Conservation (phyloP, 2,888 invertebrate species). For the Phasia obesa region DNA sequence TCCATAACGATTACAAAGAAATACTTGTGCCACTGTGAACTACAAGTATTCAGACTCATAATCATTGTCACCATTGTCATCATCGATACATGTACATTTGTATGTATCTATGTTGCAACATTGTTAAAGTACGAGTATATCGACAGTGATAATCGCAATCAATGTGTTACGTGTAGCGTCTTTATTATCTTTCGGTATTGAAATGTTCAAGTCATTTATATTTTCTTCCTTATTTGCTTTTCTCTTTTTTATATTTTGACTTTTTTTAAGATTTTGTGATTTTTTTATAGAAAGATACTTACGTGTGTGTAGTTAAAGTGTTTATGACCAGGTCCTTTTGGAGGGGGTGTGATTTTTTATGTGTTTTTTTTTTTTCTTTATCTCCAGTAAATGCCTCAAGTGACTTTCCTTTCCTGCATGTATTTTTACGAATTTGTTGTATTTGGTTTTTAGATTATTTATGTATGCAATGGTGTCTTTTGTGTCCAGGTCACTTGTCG, state of each 20-base stretch:
- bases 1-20: constrained; percentile 2
- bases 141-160: constrained; percentile 74
- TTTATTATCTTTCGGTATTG: constrained; percentile 75
- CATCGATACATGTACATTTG: constrained; percentile 1
- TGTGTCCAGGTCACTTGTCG: constrained; percentile 68
- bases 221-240: constrained; percentile 66
- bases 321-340: constrained; percentile 9
- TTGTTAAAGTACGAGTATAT: constrained; percentile 55
- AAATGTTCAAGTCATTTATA: constrained; percentile 52
- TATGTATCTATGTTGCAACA: constrained; percentile 24
- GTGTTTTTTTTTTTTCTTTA: constrained; percentile 6
- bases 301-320: constrained; percentile 4
- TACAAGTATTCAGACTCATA: constrained; percentile 48
- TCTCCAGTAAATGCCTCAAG: constrained; percentile 50
- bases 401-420: constrained; percentile 40
- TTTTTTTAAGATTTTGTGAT: constrained; percentile 37
- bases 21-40: constrained; percentile 4
- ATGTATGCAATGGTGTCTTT: constrained; percentile 49
- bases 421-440: neutral
- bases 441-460: constrained; percentile 31
- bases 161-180: constrained; percentile 75
- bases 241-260: constrained; percentile 26
- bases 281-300: constrained; percentile 41
- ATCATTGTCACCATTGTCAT: constrained; percentile 40
- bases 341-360: constrained; percentile 38